Conservation (phyloP, 1,140 invertebrate genomes). For the Aphis craccivora region DNA sequence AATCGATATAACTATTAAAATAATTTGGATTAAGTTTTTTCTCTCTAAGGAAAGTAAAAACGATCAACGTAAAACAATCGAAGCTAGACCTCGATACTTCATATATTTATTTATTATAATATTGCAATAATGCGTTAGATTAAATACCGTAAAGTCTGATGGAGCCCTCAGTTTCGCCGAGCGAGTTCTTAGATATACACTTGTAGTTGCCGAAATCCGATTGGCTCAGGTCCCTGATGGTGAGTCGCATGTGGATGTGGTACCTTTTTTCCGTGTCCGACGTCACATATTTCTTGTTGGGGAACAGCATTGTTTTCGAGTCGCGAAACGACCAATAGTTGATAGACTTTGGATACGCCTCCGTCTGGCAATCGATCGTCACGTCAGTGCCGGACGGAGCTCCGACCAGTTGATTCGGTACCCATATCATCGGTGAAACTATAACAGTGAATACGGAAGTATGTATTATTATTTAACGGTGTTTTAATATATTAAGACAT, state of each 20-base stretch:
- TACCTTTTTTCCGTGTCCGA: conserved; percentile 82
- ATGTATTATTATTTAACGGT: too few species aligned
- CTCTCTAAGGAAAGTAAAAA: too few species aligned
- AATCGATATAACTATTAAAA: neutral
- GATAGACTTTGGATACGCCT: conserved; percentile 88
- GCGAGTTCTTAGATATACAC: conserved; percentile 90
- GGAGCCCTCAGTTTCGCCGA: conserved; percentile 90
- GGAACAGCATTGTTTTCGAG: conserved; percentile 59
- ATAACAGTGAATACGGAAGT: conserved; percentile 58
- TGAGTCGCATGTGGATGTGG: conserved; percentile 84
- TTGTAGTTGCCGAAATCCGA: conserved; percentile 85
- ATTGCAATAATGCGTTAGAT: neutral
- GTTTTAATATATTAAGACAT: too few species aligned
- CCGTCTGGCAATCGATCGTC: conserved; percentile 91
- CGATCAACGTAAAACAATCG: too few species aligned
- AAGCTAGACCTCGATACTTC: neutral
- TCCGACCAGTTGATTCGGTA: conserved; percentile 89
- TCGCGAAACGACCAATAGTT: conserved; percentile 77
- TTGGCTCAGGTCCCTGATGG: conserved; percentile 77
- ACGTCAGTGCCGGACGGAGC: conserved; percentile 87
- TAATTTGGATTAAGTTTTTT: neutral
- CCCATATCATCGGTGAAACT: conserved; percentile 93
- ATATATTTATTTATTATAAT: neutral
- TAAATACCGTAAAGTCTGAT: conserved; percentile 89
- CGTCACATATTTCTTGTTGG: conserved; percentile 74